Evolutionary conservation across 1,140 invertebrate species (phyloP).

Genomic region (Drosophila aff.): DNA sequence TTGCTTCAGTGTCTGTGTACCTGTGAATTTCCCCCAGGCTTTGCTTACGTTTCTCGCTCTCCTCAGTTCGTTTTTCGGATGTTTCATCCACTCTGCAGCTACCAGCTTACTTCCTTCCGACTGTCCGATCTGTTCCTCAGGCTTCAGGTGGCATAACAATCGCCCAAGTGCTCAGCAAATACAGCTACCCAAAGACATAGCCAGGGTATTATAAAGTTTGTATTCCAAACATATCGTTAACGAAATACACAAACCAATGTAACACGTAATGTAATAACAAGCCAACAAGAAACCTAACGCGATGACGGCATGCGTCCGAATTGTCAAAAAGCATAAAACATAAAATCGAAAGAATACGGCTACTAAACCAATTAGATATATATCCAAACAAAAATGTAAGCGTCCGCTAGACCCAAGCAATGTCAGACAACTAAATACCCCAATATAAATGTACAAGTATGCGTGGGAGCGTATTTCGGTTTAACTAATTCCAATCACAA

Average conservation of each 20-base stretch:
- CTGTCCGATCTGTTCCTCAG: conserved; percentile 31
- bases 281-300: conserved; percentile 22
- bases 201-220: conserved; percentile 78
- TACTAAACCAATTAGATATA: conserved; percentile 65
- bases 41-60: conserved; percentile 8
- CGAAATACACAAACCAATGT: conserved; percentile 70
- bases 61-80: background rate
- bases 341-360: conserved; percentile 22
- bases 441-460: conserved; percentile 12
- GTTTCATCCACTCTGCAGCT: conserved; percentile 15
- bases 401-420: conserved; percentile 19
- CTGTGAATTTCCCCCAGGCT: conserved; percentile 30
- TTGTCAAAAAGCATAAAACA: conserved; percentile 17
- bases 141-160: conserved; percentile 39
- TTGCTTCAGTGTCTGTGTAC: conserved; percentile 60
- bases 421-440: conserved; percentile 27
- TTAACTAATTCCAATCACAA: conserved; percentile 18
- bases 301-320: conserved; percentile 32
- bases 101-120: conserved; percentile 7
- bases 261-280: conserved; percentile 46
- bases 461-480: conserved; percentile 11
- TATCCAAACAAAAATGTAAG: conserved; percentile 46
- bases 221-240: conserved; percentile 83
- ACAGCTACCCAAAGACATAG: conserved; percentile 64
- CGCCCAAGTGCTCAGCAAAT: conserved; percentile 55